Evolutionary conservation across 2,888 invertebrate genomes (phyloP), one percentile per base, ranked within the genome.

Genomic region (Syrphus vitripennis): DNA sequence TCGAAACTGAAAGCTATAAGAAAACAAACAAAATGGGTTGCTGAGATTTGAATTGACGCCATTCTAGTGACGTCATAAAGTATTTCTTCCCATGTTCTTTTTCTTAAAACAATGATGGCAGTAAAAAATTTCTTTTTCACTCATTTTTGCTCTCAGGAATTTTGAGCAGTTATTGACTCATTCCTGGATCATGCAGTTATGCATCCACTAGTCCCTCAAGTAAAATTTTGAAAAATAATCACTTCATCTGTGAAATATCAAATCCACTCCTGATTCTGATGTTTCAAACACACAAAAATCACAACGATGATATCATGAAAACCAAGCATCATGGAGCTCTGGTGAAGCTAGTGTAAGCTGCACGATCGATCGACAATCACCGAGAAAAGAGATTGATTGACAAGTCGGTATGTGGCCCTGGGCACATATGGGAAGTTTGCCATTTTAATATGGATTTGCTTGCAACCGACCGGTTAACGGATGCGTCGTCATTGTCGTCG

Each of bases 381-480:
- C 86, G 78, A 57, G 77, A 59, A 78, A 82, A 83, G 77, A 82
- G 82, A 86, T 86, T 86, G 86, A 86, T 86, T 86, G 86, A 86
- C 86, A 86, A 86, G 86, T 82, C 82, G 86, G 77, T 82, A 86
- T 86, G 86, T 86, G 77, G 82, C 82, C 82, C 82, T 86, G 82
- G 81, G 86, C 86, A 86, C 82, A 82, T 86, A 86, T 82, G 86
- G 86, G 86, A 86, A 82, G 86, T 78, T 82, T 78, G 82, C 82
- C 82, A 86, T 82, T 86, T 86, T 86, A 74, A 86, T 78, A 86
- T 82, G 86, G 84, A 45, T 81, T 63, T 76, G 19, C 69, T 86
- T 48, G 77, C 82, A 59, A 78, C 65, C 77, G 86, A 86, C 86
- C 86, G 86, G 86, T 86, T 86, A 84, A 84, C 84, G 84, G 84